Base-by-base conservation (phyloP, 2,888 invertebrate species). In the Drosophila prolongata region DNA sequence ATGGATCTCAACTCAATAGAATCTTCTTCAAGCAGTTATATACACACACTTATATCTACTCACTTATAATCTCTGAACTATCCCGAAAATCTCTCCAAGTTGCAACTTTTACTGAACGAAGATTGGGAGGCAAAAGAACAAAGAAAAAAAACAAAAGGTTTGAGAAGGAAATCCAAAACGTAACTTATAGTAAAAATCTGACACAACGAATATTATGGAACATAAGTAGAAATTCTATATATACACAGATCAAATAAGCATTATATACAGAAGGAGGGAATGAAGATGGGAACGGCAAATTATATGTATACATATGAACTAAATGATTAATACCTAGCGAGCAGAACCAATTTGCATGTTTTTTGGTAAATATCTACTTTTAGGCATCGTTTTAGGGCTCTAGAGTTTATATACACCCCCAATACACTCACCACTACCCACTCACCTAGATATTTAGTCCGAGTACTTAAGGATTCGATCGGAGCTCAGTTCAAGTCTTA, bases 121-220 rank as follows among this genome's bases (percentile, higher is more conserved):
- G 49, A n/a, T 47, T 49, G 49, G 19, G 24, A 42, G 16, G 54
- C 40, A 70, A 80, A 37, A 42, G 40, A 40, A 35, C 14, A 47
- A 53, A 47, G 58, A 38, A 60, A 44, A 16, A 38, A 78, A 80
- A 76, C 77, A 85, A 77, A 88, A 86, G 77, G 80, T 81, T 84
- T 79, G 77, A 85, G 79, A 80, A 84, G 82, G 78, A 80, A 87
- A 84, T 80, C 84, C 83, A 87, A 90, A 87, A 85, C 77, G 80
- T 88, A 85, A 90, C 89, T 88, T 89, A 89, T 89, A 90, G 89
- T 89, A 90, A 90, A 90, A 90, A 91, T 91, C 91, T 90, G 91
- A 92, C 92, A 92, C 92, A 92, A 92, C 92, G 92, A 92, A 92
- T 92, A 92, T 92, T 92, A 92, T 90, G 91, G 91, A 92, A 92